Conservation (phyloP, 2,888 invertebrate genomes). For the Piscicola geometra region DNA sequence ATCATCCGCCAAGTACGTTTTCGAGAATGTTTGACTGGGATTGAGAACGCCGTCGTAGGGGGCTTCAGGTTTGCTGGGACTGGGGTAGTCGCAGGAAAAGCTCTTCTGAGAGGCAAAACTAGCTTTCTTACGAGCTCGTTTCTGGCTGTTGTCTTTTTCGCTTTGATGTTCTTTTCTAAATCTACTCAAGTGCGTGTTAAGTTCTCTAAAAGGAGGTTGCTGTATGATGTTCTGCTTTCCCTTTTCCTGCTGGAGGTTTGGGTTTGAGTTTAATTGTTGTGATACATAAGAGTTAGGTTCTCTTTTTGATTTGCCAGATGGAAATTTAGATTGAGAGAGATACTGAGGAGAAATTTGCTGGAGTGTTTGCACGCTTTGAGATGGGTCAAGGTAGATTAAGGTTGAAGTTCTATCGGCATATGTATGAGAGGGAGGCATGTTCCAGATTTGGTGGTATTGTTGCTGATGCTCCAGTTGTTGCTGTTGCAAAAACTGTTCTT, state of each 20-base stretch:
- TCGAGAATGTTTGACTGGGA: background rate
- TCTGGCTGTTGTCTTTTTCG: background rate
- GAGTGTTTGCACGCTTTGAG: background rate
- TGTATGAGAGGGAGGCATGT: background rate
- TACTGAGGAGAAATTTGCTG: too few relatives aligned
- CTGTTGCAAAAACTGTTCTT: background rate
- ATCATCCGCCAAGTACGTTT: background rate
- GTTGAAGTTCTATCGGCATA: background rate
- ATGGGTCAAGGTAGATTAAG: background rate
- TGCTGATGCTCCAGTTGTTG: conserved; percentile 8
- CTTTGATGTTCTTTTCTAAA: conserved; percentile 20
- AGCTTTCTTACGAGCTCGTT: background rate
- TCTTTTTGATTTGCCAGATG: too few relatives aligned
- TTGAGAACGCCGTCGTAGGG: background rate
- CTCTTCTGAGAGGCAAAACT: conserved; percentile 30
- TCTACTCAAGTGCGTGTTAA: conserved; percentile 19
- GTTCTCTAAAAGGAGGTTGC: background rate
- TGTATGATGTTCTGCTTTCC: too few relatives aligned
- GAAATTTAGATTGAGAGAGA: too few relatives aligned
- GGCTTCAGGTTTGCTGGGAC: conserved; percentile 27
- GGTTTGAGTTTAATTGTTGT: too few relatives aligned
- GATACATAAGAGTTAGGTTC: too few relatives aligned
- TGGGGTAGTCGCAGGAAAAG: conserved; percentile 30
- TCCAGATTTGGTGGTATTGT: conserved; percentile 1
- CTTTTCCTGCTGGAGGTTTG: too few relatives aligned